These are phyloP conservation scores for Timema podura DNA, from an alignment of 2,888 invertebrate species.

Conservation along the genomic window DNA sequence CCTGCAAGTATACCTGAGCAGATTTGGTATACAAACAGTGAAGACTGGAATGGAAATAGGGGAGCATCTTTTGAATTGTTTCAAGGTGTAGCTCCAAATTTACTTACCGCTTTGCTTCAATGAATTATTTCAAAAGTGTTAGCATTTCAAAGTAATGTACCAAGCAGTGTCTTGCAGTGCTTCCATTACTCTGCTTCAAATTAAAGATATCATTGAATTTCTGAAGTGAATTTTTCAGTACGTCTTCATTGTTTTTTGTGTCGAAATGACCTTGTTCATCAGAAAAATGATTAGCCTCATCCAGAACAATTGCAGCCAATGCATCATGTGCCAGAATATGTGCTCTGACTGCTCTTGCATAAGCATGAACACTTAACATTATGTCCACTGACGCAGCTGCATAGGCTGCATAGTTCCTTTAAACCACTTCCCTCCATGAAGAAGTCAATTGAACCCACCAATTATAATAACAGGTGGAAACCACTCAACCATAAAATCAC, in stretches of 20 bases:
- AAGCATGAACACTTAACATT: neutral
- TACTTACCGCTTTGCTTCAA: neutral
- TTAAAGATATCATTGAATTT: neutral
- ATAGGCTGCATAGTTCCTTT: neutral
- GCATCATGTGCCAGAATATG: neutral
- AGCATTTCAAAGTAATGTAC: neutral
- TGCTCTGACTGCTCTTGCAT: neutral
- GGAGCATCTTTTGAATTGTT: neutral
- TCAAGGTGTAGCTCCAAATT: neutral
- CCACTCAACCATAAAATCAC: neutral
- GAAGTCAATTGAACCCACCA: neutral
- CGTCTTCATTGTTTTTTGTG: neutral
- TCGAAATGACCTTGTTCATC: neutral
- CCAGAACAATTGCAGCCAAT: neutral
- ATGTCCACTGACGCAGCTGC: neutral
- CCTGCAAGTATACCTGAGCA: conserved; percentile 1
- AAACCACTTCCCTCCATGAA: neutral
- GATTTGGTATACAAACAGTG: neutral
- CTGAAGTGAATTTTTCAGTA: neutral
- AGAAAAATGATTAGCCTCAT: no score
- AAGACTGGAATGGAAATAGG: no score
- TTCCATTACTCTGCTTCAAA: neutral
- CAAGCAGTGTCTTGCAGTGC: neutral
- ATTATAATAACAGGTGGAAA: neutral
- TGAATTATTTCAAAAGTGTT: neutral